Evolutionary conservation across 2,113 vertebrate species (phyloP).

Genomic region (Brevimyrus niger): DNA sequence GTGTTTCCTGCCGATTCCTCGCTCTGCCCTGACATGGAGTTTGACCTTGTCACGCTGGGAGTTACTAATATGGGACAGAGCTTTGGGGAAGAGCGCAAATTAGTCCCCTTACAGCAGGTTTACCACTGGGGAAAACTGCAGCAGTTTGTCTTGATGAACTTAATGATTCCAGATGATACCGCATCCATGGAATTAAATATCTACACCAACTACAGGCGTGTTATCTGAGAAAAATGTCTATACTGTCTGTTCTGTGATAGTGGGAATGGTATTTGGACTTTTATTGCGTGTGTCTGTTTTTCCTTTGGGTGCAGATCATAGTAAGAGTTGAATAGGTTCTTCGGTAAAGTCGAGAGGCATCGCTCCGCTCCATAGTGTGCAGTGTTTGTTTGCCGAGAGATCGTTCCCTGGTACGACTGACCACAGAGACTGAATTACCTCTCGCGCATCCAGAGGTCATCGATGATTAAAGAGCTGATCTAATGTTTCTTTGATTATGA

Average conservation of each 20-base stretch:
- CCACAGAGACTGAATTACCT: background rate
- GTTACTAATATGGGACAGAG: conserved; percentile 16
- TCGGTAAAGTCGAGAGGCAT: background rate
- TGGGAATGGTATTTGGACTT: background rate
- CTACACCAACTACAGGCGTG: background rate
- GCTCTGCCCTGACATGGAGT: conserved; percentile 11
- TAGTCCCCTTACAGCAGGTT: conserved; percentile 23
- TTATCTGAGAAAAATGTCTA: background rate
- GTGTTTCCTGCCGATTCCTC: conserved; percentile 17
- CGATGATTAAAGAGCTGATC: background rate
- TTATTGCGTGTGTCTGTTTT: background rate
- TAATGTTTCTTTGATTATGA: background rate
- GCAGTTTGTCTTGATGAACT: conserved; percentile 20
- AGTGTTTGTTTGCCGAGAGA: background rate
- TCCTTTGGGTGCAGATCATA: background rate
- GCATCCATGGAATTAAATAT: background rate
- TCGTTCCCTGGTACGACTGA: background rate
- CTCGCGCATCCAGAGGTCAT: background rate
- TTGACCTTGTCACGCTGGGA: conserved; percentile 19
- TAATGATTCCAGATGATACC: conserved; percentile 18
- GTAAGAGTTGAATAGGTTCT: background rate
- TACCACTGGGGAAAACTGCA: conserved; percentile 7
- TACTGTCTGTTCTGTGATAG: background rate
- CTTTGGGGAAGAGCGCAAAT: conserved; percentile 26
- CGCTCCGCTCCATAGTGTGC: background rate